Evolutionary conservation across 2,113 vertebrate species (phyloP).

Genomic region (Melanotaenia duboulayi): DNA sequence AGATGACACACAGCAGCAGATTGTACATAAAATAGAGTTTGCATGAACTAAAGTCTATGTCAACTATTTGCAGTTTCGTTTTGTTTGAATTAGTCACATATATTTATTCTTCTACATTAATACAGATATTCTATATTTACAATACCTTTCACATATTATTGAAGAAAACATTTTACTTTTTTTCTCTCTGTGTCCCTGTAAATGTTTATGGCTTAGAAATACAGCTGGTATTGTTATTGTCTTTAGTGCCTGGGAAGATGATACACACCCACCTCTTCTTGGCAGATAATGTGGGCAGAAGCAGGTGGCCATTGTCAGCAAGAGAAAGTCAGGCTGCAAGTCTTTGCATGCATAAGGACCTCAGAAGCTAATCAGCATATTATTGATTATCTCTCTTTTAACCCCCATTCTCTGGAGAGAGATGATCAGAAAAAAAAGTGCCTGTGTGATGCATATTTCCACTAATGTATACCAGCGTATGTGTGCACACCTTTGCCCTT

Average conservation of each 20-base stretch:
- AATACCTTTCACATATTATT: no score
- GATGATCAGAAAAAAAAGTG: conserved; percentile 25
- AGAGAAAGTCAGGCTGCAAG: conserved; percentile 43
- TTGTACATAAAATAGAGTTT: no score
- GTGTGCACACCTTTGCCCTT: conserved; percentile 31
- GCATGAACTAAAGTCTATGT: no score
- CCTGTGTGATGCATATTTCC: neutral
- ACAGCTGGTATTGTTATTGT: neutral
- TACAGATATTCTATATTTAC: no score
- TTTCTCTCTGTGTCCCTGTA: no score
- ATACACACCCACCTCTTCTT: conserved; percentile 32
- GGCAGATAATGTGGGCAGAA: conserved; percentile 32
- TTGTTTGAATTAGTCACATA: no score
- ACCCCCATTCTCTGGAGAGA: conserved; percentile 46
- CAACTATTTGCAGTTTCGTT: no score
- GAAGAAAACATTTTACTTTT: no score
- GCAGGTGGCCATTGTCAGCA: conserved; percentile 46
- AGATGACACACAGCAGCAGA: no score
- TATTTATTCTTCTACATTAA: no score
- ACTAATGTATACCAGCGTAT: conserved; percentile 21
- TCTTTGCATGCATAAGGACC: conserved; percentile 56
- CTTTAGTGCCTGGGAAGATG: conserved; percentile 15
- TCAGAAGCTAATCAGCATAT: conserved; percentile 45
- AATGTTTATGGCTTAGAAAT: no score
- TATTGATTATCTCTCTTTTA: conserved; percentile 50